Base-by-base conservation (phyloP, 2,797 vertebrate genomes). In the Sylvilagus floridanus region DNA sequence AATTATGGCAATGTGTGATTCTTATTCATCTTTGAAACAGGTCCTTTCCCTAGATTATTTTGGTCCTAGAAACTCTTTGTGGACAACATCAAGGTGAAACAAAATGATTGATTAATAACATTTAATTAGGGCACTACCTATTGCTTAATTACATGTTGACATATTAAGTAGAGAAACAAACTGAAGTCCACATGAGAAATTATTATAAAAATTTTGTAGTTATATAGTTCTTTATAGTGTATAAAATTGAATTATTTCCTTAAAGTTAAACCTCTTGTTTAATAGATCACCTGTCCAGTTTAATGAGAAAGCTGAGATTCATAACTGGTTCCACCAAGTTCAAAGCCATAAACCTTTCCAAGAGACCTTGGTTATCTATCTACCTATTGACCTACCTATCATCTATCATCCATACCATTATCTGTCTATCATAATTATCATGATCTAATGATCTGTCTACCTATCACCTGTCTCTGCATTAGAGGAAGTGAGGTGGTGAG, bases 51-150 rank as follows among this genome's bases (percentile, higher is more conserved):
- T 26, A 68, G 60, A 37, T 91, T 76, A 91, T 92, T 92, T 79
- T 68, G 54, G 30, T 32, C 52, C 52, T 65, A 75, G 52, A 87
- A 84, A 90, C 11, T 32, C 68, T 83, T 83, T 86, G 62, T 88
- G 52, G 75, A 81, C 86, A 78, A 90, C 69, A 54, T 77, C 62
- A 83, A 71, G 54, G 62, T 91, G 90, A 96, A 94, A 84, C 21
- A 62, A 72, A 90, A 50, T 66, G 32, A 65, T 65, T 32, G 9
- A 57, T 75, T 88, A 83, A 91, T 78, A 50, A 24, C 52, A 76
- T 68, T 73, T 79, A 62, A 88, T 66, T 28, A 76, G 54, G 26
- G 17, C 5, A 5, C 37, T 76, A 7, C 42, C 57, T 62, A 57
- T 62, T 83, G 60, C n/a, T 76, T 77, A 57, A 92, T 21, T 32